Evolutionary conservation across 2,113 vertebrate species (phyloP).

Genomic region (Sminthopsis crassicaudata): DNA sequence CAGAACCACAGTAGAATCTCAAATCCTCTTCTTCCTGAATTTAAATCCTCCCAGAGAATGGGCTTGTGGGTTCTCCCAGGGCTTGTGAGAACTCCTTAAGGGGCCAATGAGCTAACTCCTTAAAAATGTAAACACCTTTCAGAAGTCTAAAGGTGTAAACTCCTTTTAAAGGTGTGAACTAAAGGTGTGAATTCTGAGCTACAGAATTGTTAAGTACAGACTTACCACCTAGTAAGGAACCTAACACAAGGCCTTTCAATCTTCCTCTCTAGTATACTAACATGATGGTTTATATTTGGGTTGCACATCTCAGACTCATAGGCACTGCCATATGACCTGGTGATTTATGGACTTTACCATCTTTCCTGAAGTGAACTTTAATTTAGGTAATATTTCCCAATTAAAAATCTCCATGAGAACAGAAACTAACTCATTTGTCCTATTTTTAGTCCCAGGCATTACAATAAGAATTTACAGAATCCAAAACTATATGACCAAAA

Average conservation of each 20-base stretch:
- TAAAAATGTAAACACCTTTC: too few species aligned
- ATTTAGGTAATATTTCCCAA: not conserved
- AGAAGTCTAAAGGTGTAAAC: too few species aligned
- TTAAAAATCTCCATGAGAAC: not conserved
- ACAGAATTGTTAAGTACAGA: too few species aligned
- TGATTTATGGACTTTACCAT: not conserved
- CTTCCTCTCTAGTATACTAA: not conserved
- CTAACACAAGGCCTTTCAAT: not conserved
- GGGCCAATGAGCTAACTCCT: too few species aligned
- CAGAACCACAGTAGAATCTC: too few species aligned
- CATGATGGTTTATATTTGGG: not conserved
- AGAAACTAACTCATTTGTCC: not conserved
- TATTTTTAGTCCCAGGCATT: not conserved
- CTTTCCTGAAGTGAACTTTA: not conserved
- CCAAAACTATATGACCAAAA: not conserved
- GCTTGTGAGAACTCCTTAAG: too few species aligned
- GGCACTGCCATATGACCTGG: not conserved
- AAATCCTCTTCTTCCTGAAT: too few species aligned
- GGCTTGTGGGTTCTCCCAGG: too few species aligned
- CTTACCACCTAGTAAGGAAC: too few species aligned
- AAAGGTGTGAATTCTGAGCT: too few species aligned
- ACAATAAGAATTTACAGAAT: not conserved
- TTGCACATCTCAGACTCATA: not conserved
- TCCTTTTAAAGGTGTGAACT: too few species aligned
- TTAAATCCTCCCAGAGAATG: too few species aligned